Evolutionary conservation across 2,888 invertebrate species (phyloP), one percentile per base, ranked within the genome.

Genomic region (Drosophila subquinaria): DNA sequence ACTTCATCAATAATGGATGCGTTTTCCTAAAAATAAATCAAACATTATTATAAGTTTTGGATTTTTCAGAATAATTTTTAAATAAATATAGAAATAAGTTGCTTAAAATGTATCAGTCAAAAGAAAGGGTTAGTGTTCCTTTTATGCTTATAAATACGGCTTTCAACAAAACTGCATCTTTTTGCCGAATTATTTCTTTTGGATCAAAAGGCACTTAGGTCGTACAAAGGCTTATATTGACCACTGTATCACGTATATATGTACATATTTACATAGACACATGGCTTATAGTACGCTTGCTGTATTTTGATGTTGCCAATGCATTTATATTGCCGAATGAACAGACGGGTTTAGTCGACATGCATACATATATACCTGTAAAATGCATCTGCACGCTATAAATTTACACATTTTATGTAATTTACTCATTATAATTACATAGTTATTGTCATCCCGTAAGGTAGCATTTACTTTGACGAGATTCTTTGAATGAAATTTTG

Each of bases 1-100:
- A 97, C 96, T 94, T 98, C 97, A 93, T 98, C 98, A 92, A 97
- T 97, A 3, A 98, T 92, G 5, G 96, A 96, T 59, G 96, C 96
- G 93, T 97, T 97, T 94, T 97, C 97, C 97, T 97, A 23, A 36
- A 73, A 63, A n/a, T n/a, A 17, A 17, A 17, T 17, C n/a, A 17
- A 17, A 53, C 0, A 47, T 27, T 17, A 15, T 23, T 9, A 40
- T 48, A 33, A 2, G 11, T 48, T 1, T 4, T 4, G 15, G 5
- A 15, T 10, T 17, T 27, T 11, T 8, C n/a, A 36, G 4, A 6
- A n/a, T n/a, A n/a, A n/a, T n/a, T n/a, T n/a, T n/a, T n/a, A n/a
- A n/a, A n/a, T 13, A 1, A n/a, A 36, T n/a, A 13, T 1, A 27
- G 0, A 27, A 27, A 27, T 27, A 27, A 30, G 3, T n/a, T 27